phyloP scores from a whole-genome alignment of 2,797 vertebrate species.

The Dipus sagitta region DNA sequence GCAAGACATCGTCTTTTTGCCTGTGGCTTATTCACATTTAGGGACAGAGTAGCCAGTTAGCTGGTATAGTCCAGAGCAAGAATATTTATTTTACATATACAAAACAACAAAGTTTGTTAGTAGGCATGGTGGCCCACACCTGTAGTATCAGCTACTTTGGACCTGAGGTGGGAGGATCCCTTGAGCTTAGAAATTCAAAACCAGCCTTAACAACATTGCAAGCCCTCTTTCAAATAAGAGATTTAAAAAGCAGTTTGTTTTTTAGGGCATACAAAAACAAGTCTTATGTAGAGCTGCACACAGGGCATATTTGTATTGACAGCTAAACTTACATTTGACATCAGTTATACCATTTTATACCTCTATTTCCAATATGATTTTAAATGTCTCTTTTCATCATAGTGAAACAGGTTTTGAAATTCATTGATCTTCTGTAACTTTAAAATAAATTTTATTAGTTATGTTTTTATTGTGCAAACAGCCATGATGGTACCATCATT shows the following conservation, averaged over 20 bases:
- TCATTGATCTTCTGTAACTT: neutral
- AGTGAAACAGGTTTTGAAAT: neutral
- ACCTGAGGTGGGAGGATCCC: no score
- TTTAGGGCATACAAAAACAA: neutral
- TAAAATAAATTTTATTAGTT: no score
- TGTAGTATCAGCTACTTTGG: neutral
- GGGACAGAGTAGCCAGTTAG: neutral
- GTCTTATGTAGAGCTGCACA: neutral
- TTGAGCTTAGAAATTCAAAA: neutral
- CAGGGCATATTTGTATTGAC: neutral
- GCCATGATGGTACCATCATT: no score
- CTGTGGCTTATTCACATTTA: neutral
- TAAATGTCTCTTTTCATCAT: slow-evolving; percentile 25
- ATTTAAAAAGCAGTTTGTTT: neutral
- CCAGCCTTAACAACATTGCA: neutral
- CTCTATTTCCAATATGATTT: slow-evolving; percentile 11
- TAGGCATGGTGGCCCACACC: neutral
- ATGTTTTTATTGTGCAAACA: no score
- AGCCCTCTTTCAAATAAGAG: neutral
- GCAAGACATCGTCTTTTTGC: neutral
- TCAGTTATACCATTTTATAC: neutral
- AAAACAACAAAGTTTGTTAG: neutral
- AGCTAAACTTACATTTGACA: neutral
- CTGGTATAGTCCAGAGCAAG: neutral
- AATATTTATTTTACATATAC: neutral